Conservation (phyloP, 1,140 invertebrate genomes). For the Thereuonema tuberculata region DNA sequence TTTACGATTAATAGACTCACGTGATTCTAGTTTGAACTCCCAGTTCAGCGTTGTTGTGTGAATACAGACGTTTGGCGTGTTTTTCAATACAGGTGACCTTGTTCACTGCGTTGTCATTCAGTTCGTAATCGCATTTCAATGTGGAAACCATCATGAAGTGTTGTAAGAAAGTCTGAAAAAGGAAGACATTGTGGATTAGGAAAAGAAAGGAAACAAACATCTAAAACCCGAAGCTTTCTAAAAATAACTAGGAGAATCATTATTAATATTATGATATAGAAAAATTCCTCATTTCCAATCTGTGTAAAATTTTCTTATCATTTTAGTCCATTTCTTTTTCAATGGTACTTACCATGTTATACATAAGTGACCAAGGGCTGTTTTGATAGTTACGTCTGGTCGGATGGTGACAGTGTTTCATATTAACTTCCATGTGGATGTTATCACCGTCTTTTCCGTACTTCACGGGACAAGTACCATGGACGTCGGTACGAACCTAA, state of each 20-base stretch:
- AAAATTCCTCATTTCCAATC: neutral
- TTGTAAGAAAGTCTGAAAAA: constrained; percentile 16
- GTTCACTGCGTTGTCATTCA: no score
- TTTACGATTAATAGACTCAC: no score
- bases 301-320: no score
- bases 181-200: no score
- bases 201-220: no score
- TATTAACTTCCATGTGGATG: constrained; percentile 6
- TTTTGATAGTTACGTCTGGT: constrained; percentile 8
- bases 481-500: constrained; percentile 15
- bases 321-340: no score
- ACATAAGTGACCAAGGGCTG: constrained; percentile 14
- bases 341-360: constrained; percentile 14
- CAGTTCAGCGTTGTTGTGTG: neutral
- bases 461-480: constrained; percentile 13
- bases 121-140: no score
- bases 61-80: constrained; percentile 14
- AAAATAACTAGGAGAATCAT: no score
- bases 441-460: neutral
- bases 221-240: no score
- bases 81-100: constrained; percentile 15
- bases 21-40: constrained; percentile 14
- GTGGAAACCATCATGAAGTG: constrained; percentile 7
- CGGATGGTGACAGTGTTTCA: constrained; percentile 11
- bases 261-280: no score